Conservation (phyloP, 2,888 invertebrate genomes). For the Xanthia icteritia region DNA sequence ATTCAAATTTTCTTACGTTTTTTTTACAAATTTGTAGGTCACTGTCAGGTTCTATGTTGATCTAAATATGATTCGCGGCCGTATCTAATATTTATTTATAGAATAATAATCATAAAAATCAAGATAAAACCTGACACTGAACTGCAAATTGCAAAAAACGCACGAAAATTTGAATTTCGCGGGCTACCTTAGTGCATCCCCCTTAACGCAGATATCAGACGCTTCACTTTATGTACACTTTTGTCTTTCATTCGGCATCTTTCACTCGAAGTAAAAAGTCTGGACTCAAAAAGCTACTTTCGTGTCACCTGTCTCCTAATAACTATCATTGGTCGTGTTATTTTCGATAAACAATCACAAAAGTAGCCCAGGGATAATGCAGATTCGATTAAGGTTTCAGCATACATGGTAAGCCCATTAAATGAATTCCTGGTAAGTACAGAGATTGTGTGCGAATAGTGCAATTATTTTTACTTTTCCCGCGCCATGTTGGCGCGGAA, state of each 20-base stretch:
- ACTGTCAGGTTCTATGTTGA: too few relatives aligned
- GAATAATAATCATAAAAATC: too few relatives aligned
- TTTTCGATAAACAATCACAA: background rate
- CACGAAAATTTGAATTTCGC: too few relatives aligned
- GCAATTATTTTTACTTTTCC: slow-evolving; percentile 44
- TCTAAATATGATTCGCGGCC: too few relatives aligned
- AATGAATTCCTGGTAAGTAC: too few relatives aligned
- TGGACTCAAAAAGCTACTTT: background rate
- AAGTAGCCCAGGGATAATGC: background rate
- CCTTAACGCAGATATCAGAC: background rate
- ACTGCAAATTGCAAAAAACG: too few relatives aligned
- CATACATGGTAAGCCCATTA: background rate
- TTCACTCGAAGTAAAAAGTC: background rate
- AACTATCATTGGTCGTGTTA: background rate
- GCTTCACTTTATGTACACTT: background rate
- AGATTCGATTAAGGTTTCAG: background rate
- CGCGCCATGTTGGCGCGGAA: slow-evolving; percentile 34
- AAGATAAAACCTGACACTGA: too few relatives aligned
- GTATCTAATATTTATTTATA: too few relatives aligned
- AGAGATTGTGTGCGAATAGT: slow-evolving; percentile 11
- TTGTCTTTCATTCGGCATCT: background rate
- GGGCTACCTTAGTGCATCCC: too few relatives aligned
- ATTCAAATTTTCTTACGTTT: too few relatives aligned
- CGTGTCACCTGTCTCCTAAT: background rate
- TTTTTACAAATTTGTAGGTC: too few relatives aligned